Conservation (phyloP, 1,140 invertebrate genomes). For the Pantala flavescens region DNA sequence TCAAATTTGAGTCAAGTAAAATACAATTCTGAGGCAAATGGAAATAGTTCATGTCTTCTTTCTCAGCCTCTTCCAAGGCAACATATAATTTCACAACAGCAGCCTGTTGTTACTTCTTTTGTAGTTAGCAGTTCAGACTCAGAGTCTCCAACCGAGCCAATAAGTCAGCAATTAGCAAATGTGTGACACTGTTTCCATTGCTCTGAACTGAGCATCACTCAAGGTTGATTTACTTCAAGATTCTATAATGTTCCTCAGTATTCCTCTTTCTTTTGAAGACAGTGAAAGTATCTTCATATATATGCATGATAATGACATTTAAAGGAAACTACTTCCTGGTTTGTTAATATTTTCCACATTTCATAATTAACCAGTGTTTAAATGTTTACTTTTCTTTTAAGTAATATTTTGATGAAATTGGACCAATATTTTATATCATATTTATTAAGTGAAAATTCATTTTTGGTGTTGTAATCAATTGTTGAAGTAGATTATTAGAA, state of each 20-base stretch:
- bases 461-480: too few species aligned
- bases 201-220: not conserved
- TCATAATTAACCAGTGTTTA: not conserved
- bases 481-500: too few species aligned
- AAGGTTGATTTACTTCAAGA: not conserved
- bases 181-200: not conserved
- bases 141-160: not conserved
- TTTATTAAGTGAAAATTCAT: too few species aligned
- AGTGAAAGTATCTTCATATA: not conserved
- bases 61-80: not conserved
- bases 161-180: not conserved
- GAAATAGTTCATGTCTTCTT: not conserved
- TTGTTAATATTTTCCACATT: not conserved
- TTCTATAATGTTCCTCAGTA: not conserved
- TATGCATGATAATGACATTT: not conserved
- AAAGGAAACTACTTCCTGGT: not conserved
- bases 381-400: too few species aligned
- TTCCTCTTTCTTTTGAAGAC: not conserved
- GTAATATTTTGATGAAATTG: too few species aligned
- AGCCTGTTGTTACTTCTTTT: not conserved
- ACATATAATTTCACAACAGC: not conserved
- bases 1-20: not conserved
- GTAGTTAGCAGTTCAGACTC: not conserved
- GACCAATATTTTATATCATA: too few species aligned
- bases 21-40: not conserved